Conservation (phyloP, 2,113 vertebrate genomes). For the Brachypodius melanocephalos region DNA sequence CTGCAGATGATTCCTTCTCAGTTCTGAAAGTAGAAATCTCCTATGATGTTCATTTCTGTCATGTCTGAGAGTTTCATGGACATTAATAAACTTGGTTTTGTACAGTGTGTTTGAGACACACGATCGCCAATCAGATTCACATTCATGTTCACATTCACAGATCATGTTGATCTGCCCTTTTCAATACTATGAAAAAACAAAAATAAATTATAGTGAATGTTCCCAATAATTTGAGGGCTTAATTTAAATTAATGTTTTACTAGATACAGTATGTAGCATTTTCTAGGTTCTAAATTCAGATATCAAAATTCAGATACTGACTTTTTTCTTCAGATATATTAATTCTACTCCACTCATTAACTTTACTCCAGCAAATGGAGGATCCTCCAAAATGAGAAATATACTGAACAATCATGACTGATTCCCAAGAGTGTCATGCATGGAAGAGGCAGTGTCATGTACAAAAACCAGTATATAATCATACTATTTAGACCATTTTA, state of each 20-base stretch:
- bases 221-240: background rate
- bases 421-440: background rate
- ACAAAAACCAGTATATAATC: background rate
- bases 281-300: background rate
- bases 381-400: background rate
- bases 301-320: background rate
- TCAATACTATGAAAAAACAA: background rate
- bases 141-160: too few species aligned
- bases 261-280: background rate
- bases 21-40: background rate
- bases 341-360: background rate
- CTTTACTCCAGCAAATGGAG: background rate
- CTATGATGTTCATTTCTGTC: background rate
- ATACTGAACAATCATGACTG: background rate
- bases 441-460: background rate
- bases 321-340: background rate
- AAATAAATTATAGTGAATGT: background rate
- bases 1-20: background rate
- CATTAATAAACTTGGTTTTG: background rate
- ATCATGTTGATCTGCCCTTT: background rate
- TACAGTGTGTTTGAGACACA: background rate
- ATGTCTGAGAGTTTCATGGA: background rate
- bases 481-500: background rate
- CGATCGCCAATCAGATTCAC: background rate
- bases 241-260: background rate